Conservation (phyloP, 2,113 vertebrate genomes). For the Toxostoma redivivum region DNA sequence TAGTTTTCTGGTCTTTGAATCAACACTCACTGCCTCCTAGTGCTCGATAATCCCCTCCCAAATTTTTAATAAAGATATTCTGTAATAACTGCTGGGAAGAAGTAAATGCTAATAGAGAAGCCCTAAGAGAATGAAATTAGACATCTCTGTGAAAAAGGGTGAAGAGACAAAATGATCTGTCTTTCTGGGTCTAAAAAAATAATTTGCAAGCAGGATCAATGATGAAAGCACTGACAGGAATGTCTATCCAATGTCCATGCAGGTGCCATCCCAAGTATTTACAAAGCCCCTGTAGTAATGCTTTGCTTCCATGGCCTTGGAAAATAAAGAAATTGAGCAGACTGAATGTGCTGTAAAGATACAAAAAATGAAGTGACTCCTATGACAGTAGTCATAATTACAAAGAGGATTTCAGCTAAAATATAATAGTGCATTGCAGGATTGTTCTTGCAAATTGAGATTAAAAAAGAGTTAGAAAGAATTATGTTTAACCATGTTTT, state of each 20-base stretch:
- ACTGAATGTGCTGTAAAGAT: not conserved
- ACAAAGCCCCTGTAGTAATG: not conserved
- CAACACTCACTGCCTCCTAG: not conserved
- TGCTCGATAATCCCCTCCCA: not conserved
- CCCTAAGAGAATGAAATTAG: not conserved
- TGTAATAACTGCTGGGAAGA: not conserved
- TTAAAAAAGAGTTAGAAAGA: not conserved
- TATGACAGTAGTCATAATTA: not conserved
- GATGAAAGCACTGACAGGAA: not conserved
- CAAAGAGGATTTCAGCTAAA: not conserved
- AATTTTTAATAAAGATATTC: not conserved
- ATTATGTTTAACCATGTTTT: not conserved
- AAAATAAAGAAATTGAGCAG: not conserved
- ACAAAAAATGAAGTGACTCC: not conserved
- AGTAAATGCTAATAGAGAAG: not conserved
- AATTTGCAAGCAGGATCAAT: not conserved
- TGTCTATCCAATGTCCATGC: not conserved
- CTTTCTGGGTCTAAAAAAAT: not conserved
- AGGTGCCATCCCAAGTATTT: not conserved
- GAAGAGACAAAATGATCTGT: not conserved
- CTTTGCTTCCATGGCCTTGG: not conserved
- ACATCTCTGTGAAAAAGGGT: not conserved
- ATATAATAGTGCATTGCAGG: not conserved
- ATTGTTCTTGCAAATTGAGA: not conserved
- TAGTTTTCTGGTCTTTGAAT: not conserved